Evolutionary conservation across 2,888 invertebrate genomes (phyloP), one percentile per base, ranked within the genome.

Genomic region (Nephrotoma flavescens): DNA sequence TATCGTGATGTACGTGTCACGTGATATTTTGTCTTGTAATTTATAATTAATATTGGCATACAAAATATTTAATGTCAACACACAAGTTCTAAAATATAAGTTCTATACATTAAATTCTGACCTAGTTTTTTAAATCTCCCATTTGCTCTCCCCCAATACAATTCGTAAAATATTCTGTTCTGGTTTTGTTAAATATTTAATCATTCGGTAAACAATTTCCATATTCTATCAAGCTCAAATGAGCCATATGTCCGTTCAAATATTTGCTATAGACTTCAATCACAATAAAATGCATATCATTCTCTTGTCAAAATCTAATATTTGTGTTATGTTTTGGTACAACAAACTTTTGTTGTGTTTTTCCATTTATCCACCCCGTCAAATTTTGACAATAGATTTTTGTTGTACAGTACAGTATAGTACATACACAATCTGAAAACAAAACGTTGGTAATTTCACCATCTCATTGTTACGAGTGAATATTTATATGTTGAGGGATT

Each of bases 201-300:
- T 71, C 71, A 71, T 71, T 71, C 71, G 71, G 31, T 71, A 71
- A 71, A 71, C 71, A 71, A 71, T 71, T 71, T 71, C 71, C 84
- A 84, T 42, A 84, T 84, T 84, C 41, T 84, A 42, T 42, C 84
- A 4, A 85, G 44, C 42, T 85, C 44, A 85, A 85, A 85, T 85
- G 85, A 85, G 44, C 85, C 85, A 85, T 85, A 85, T 85, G 85
- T 85, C 85, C 85, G 85, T 5, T 85, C 45, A 41, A 83, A 41
- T 83, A 83, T 84, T 31, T 71, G 71, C 71, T 71, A 44, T 44
- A 44, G 44, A 9, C 44, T 44, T 71, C 71, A 71, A 71, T 71
- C 71, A 71, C 71, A 71, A 71, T 71, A 71, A 71, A 71, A 19
- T 71, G 71, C 71, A 71, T 71, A 71, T 71, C 71, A 71, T 71